Evolutionary conservation across 2,888 invertebrate species (phyloP), one percentile per base, ranked within the genome.

Genomic region (Perithous albicinctus): DNA sequence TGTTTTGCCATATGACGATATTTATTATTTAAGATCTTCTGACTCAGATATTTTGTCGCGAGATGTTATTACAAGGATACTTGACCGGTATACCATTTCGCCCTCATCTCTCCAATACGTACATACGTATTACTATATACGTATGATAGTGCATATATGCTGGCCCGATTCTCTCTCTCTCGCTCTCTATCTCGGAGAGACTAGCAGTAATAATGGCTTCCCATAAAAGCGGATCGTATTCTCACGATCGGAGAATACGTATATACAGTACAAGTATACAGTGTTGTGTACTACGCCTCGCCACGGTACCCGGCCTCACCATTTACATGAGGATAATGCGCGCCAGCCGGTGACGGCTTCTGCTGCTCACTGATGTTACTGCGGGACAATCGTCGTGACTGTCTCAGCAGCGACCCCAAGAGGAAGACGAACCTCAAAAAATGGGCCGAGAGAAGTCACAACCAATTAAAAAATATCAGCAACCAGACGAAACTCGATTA

Each of bases 151-250:
- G 78, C 63, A 72, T 32, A 35, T 63, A 77, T 69, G 54, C 74
- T 72, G 64, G 77, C 79, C 63, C 74, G 76, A 64, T 77, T 74
- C 73, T 80, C 5, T 2, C n/a, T 48, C 8, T 8, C 48, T 18
- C 48, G 18, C 8, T 48, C 48, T 48, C 48, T 2, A 20, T 48
- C 48, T 8, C 48, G 48, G 20, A 18, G 72, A 56, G 70, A 83
- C 78, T 51, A 59, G 69, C 77, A 72, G 84, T 74, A 72, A 83
- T 85, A 85, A 85, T 85, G 84, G 85, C 85, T 83, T 82, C 84
- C 85, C 85, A 85, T 85, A 85, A 84, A 84, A 85, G 85, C 84
- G 80, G 83, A 85, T 85, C 85, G 84, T 80, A 85, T 85, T 85
- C 85, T 85, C 85, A 85, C 85, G 85, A 85, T 85, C 84, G 82